phyloP scores from a whole-genome alignment of 2,797 vertebrate species.

The Emydoidea blandingii region DNA sequence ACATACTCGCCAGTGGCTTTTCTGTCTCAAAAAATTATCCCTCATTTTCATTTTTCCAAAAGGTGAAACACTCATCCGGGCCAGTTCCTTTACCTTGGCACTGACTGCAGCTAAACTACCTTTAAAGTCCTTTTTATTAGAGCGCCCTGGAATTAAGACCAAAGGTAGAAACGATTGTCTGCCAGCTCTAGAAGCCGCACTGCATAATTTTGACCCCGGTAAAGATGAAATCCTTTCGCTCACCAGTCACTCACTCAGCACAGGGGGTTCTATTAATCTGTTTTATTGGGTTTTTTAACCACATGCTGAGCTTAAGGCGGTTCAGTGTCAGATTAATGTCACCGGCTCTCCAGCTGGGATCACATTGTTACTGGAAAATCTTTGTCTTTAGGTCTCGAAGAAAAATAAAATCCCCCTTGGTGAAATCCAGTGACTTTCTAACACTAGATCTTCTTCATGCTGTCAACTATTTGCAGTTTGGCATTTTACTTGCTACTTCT shows the following conservation, averaged over 20 bases:
- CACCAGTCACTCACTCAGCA: not conserved
- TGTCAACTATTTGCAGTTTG: not conserved
- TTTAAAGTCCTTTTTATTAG: not conserved
- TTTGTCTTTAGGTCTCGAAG: accelerated
- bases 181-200: not conserved
- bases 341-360: accelerated
- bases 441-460: accelerated
- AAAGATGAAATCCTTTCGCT: not conserved
- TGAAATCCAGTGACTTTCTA: not conserved
- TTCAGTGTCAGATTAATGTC: not conserved
- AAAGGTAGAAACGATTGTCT: not conserved
- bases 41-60: not conserved
- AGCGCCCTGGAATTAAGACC: not conserved
- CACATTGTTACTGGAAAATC: not conserved
- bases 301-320: accelerated
- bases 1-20: not conserved
- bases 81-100: not conserved
- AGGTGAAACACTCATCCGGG: accelerated
- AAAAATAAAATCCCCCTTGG: not conserved
- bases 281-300: not conserved
- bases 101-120: not conserved
- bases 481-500: not conserved
- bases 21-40: not conserved
- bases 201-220: not conserved
- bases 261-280: not conserved